These are phyloP conservation scores for Mesitornis unicolor DNA, from an alignment of 2,113 vertebrate genomes.

Conservation along the genomic window DNA sequence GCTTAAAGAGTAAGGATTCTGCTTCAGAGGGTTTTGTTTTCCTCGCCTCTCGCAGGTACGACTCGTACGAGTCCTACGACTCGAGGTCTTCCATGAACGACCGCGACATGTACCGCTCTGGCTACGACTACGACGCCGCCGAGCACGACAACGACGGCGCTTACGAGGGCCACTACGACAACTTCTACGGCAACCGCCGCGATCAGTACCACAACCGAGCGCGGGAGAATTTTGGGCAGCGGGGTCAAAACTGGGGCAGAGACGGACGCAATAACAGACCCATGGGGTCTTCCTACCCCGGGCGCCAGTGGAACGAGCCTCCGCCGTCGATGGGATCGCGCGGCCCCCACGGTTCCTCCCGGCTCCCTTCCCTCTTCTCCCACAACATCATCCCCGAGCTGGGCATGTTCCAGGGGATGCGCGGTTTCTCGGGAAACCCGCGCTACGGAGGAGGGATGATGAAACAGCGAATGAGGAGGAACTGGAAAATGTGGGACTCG, in stretches of 20 bases:
- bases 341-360: slow-evolving; percentile 78
- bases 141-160: slow-evolving; percentile 78
- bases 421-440: slow-evolving; percentile 81
- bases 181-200: slow-evolving; percentile 80
- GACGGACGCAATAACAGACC: slow-evolving; percentile 63
- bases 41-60: slow-evolving; percentile 79
- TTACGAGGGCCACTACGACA: slow-evolving; percentile 83
- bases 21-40: background rate
- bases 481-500: slow-evolving; percentile 73
- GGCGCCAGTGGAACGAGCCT: slow-evolving; percentile 80
- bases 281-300: slow-evolving; percentile 58
- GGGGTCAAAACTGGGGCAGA: slow-evolving; percentile 77
- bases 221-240: slow-evolving; percentile 80
- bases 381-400: slow-evolving; percentile 84
- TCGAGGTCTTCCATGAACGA: slow-evolving; percentile 81
- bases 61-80: slow-evolving; percentile 90
- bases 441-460: slow-evolving; percentile 85
- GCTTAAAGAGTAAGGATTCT: background rate
- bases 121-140: slow-evolving; percentile 85
- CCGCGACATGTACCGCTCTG: slow-evolving; percentile 87
- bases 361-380: slow-evolving; percentile 91
- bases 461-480: slow-evolving; percentile 87
- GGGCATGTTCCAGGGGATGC: slow-evolving; percentile 80
- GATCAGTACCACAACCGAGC: slow-evolving; percentile 79
- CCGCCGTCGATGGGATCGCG: slow-evolving; percentile 69